Percentiles rank a stretch among this genome's conserved stretches.
phyloP scores from a whole-genome alignment of 2,113 vertebrate species.

The Solenodon paradoxus region DNA sequence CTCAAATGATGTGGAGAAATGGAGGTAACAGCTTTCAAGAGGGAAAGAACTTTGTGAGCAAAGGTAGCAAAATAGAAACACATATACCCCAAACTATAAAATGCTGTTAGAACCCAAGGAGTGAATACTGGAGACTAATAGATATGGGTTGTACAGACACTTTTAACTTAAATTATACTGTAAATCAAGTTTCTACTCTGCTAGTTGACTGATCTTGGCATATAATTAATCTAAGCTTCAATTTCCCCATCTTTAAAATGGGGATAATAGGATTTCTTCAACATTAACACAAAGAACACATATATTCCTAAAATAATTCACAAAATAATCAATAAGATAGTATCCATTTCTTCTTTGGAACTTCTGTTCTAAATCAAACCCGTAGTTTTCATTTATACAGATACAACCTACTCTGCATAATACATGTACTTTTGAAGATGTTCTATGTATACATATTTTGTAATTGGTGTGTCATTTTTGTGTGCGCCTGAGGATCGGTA shows the following conservation, averaged over 20 bases:
- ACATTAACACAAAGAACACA: neutral
- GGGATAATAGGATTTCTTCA: neutral
- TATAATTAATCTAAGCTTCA: neutral
- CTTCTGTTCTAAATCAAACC: neutral
- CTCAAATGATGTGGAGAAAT: neutral
- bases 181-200: neutral
- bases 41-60: neutral
- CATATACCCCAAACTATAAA: neutral
- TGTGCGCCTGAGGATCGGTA: neutral
- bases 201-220: neutral
- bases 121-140: neutral
- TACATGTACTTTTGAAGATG: neutral
- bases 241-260: no score
- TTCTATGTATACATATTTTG: neutral
- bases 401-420: neutral
- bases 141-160: neutral
- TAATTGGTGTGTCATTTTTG: neutral
- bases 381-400: neutral
- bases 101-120: neutral
- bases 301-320: neutral
- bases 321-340: neutral
- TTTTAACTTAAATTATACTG: neutral
- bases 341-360: neutral
- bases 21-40: neutral
- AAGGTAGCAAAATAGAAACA: neutral